Base-by-base conservation (phyloP, 2,113 vertebrate species). In the Epinephelus lanceolatus region DNA sequence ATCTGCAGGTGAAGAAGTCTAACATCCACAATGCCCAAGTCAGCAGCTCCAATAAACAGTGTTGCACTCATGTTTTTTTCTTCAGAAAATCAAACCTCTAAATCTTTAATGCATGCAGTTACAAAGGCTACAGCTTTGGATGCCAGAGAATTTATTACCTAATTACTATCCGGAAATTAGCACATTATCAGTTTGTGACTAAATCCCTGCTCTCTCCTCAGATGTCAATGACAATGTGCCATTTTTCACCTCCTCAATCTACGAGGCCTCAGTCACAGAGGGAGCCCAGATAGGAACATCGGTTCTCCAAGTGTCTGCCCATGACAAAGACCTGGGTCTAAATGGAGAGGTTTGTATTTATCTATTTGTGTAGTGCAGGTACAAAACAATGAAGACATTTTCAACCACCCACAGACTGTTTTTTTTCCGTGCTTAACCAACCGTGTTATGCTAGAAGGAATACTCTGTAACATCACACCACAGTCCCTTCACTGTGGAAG, bases 221-320 rank as follows among this genome's bases (percentile, higher is more conserved):
- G 97, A 98, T 86, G 97, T 97, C 83, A 98, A 98, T 63, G 97
- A 98, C 94, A 98, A 98, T 30, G 96, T 97, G 65, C 97, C 97
- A 0, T 97, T 97, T 91, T 98, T 98, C 93, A 97, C 97, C 59
- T 97, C 97, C 21, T 96, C 97, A 69, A 95, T 97, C 88, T 98
- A 98, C 23, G 97, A 98, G 90, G 95, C 96, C 15, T 96, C 94
- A 0, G 96, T 98, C 33, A 95, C 93, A 6, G 97, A 98, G 89
- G 97, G 96, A 85, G 95, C 94, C 8, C 94, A 85, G 82, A 84
- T 95, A 2, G 97, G 97, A 30, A 96, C 96, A 10, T 91, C 93
- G 6, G 95, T 97, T 15, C 77, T 96, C 71, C 97, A 97, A 33
- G 97, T 98, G 52, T 97, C 96, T 69, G 96, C 97, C 52, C 95